A percentile compares a stretch with the other conserved stretches of the same genome.
Conservation (phyloP, 30 jellyfish, hydroid and myxozoan genomes). For the Rhopilema esculentum region DNA sequence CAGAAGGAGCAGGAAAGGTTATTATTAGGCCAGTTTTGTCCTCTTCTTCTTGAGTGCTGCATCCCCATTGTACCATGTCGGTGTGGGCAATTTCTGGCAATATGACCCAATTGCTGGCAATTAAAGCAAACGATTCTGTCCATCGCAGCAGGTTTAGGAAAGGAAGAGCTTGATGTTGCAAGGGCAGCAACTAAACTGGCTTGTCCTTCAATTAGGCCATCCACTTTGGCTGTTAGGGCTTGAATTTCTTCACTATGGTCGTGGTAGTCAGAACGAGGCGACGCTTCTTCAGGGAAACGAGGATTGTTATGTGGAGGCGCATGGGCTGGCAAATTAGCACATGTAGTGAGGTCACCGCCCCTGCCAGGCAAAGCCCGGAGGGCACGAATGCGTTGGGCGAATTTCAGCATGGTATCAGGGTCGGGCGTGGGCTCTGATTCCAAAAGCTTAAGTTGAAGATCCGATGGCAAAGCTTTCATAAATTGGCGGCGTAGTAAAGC, state of each 20-base stretch:
- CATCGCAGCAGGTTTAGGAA: background rate
- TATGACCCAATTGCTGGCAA: background rate
- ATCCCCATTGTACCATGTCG: slow-evolving; percentile 1
- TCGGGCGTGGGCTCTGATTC: background rate
- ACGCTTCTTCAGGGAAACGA: slow-evolving; percentile 9
- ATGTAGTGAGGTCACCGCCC: slow-evolving; percentile 10
- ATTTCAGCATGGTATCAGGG: background rate
- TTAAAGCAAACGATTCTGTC: background rate
- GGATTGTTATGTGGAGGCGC: background rate
- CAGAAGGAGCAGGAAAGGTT: slow-evolving; percentile 8
- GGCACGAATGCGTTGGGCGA: slow-evolving; percentile 22
- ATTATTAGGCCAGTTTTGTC: slow-evolving; percentile 1
- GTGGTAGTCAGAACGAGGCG: slow-evolving; percentile 19
- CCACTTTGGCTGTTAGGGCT: background rate
- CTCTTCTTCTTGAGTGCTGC: background rate
- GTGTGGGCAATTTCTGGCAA: slow-evolving; percentile 4
- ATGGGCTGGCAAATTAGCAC: slow-evolving; percentile 5
- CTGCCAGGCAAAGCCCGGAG: slow-evolving; percentile 29
- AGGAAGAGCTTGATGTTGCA: background rate
- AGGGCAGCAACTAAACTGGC: slow-evolving; percentile 26
- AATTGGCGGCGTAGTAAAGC: no score
- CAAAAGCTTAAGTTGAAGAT: no score
- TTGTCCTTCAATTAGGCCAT: slow-evolving; percentile 10
- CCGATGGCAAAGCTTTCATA: no score
- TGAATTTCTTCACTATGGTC: slow-evolving; percentile 5